Evolutionary conservation across 2,113 vertebrate genomes (phyloP).

Genomic region (Falcunculus frontatus): DNA sequence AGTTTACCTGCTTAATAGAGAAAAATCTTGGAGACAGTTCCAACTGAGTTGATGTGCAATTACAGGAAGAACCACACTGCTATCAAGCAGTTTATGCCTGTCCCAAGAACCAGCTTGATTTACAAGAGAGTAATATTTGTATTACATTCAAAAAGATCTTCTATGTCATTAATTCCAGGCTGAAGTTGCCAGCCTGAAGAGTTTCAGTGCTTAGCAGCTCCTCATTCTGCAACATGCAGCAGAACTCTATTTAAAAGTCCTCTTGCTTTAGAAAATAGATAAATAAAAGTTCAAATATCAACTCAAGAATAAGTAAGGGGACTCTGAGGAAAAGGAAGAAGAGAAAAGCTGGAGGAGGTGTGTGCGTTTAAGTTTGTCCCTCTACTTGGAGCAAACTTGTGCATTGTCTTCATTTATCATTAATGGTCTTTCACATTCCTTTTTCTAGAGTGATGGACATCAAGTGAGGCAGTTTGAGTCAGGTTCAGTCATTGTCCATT

Average conservation of each 20-base stretch:
- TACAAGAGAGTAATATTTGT: neutral
- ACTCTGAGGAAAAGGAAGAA: neutral
- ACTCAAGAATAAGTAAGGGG: neutral
- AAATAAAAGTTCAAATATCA: neutral
- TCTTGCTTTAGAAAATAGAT: neutral
- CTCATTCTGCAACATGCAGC: neutral
- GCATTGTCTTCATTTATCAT: constrained; percentile 35
- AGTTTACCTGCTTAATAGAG: neutral
- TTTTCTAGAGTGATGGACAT: constrained; percentile 55
- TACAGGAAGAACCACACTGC: neutral
- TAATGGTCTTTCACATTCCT: constrained; percentile 59
- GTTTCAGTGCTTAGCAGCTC: neutral
- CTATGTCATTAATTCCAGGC: neutral
- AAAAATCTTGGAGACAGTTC: neutral
- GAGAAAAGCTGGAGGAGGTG: neutral
- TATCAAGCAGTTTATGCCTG: neutral
- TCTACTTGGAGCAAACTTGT: neutral
- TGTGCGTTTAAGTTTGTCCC: neutral
- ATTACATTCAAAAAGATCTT: neutral
- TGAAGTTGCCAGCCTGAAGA: neutral
- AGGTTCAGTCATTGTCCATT: constrained; percentile 54
- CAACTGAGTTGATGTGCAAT: neutral
- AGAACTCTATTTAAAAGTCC: neutral
- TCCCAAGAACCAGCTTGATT: neutral
- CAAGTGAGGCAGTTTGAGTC: constrained; percentile 58